Evolutionary conservation across 2,113 vertebrate species (phyloP), one percentile per base, ranked within the genome.

Genomic region (Apus apus): DNA sequence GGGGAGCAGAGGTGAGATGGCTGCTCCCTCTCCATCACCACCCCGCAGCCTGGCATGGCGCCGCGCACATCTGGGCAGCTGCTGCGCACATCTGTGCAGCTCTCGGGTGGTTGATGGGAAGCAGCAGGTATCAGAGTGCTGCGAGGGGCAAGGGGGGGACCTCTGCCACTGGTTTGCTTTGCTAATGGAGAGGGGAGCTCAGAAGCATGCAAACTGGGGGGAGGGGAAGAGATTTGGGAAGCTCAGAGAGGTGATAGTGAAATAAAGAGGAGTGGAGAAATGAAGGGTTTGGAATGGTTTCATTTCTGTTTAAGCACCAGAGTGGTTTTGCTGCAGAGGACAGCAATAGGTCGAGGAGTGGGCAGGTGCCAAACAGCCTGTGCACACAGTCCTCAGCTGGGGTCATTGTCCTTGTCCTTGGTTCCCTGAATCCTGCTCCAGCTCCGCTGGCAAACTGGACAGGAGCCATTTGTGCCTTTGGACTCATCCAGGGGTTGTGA

Each of bases 271-370:
- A 57, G 64, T 2, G 58, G 23, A 57, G 54, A 46, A 83, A 40
- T 7, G 8, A 56, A 46, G 36, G 34, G 36, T 40, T 54, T 56
- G 50, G 56, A 43, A 13, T 34, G 16, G 48, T 58, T 79, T 27
- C 8, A 40, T 89, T 86, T 29, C 5, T 5, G 22, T n/a, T 29
- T 13, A 57, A 53, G 46, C 46, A 36, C 22, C 16, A 3, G 60
- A 70, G 84, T 64, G 85, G 19, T 8, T 79, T 78, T 82, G 30
- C 38, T 60, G 90, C 62, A 53, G 62, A 50, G 61, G 70, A 38
- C 23, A 51, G 56, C 7, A 0, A 17, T 9, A 50, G 58, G 36
- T 29, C 0, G 1, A 58, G 45, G 58, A 68, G 45, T 6, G 1
- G 62, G 53, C 56, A 66, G 71, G 50, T 32, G 61, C 23, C 16